These are phyloP conservation scores for Patiria miniata DNA, from an alignment of 35 echinoderm and acorn worm genomes.

Conservation along the genomic window DNA sequence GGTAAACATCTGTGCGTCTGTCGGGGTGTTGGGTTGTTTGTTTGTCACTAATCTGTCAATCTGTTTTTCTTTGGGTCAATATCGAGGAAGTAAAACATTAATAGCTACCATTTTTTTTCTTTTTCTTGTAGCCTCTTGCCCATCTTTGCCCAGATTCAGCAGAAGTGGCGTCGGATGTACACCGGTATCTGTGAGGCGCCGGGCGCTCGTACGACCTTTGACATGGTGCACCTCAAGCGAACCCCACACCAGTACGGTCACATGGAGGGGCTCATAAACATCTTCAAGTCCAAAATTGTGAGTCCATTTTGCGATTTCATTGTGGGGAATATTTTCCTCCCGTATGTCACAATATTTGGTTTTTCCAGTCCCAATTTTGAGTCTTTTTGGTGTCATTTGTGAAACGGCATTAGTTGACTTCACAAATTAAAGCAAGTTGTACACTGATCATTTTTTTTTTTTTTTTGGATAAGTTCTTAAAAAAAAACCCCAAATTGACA, in stretches of 20 bases:
- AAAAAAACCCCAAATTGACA: too few species aligned
- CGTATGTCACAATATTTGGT: neutral
- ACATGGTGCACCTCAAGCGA: conserved; percentile 89
- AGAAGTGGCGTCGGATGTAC: conserved; percentile 96
- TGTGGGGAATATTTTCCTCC: neutral
- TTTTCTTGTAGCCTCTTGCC: conserved; percentile 68
- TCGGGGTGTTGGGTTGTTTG: neutral
- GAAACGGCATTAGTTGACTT: neutral
- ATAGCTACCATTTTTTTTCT: too few species aligned
- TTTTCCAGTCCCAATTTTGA: neutral
- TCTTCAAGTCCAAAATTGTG: conserved; percentile 98
- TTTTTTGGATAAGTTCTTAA: too few species aligned
- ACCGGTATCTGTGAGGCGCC: conserved; percentile 79
- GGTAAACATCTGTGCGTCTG: conserved; percentile 46
- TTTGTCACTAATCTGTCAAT: too few species aligned
- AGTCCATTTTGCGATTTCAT: neutral
- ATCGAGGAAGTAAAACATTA: neutral
- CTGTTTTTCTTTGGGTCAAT: neutral
- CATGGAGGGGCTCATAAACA: conserved; percentile 76
- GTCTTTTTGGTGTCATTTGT: neutral
- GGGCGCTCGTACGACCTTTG: conserved; percentile 84
- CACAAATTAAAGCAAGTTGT: too few species aligned
- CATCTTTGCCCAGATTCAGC: conserved; percentile 94
- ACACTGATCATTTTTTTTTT: too few species aligned
- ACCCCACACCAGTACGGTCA: conserved; percentile 87